Evolutionary conservation across 2,113 vertebrate genomes (phyloP).

Genomic region (Oxyruncus cristatus): DNA sequence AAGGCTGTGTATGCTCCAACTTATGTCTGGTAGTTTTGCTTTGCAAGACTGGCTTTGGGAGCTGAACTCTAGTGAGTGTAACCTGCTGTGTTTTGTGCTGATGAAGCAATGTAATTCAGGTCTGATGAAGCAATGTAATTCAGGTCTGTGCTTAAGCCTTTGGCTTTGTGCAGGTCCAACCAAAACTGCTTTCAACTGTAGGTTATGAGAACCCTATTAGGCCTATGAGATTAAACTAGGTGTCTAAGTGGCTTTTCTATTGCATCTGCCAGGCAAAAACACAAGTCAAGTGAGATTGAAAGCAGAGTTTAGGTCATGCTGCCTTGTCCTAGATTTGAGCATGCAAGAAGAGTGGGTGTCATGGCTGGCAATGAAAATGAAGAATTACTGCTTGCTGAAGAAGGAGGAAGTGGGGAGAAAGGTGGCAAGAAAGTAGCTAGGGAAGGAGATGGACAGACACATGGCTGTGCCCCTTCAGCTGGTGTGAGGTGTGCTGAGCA

Average conservation of each 20-base stretch:
- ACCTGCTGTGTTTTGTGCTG: not conserved
- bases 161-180: not conserved
- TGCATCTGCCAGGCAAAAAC: not conserved
- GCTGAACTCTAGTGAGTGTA: not conserved
- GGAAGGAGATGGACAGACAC: not conserved
- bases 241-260: not conserved
- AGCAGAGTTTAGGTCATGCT: fast-evolving
- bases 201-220: fast-evolving
- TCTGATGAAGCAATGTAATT: no score
- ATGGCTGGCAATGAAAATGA: not conserved
- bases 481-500: not conserved
- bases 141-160: not conserved
- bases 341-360: not conserved
- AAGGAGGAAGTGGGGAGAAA: not conserved
- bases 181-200: not conserved
- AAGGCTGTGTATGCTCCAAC: not conserved
- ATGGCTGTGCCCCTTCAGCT: not conserved
- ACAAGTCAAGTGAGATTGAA: not conserved
- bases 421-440: not conserved
- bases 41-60: not conserved
- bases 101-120: not conserved
- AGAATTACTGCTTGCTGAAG: not conserved
- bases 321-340: not conserved
- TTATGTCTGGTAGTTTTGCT: not conserved
- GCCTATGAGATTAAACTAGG: not conserved